Percentiles rank a stretch among this genome's conserved stretches.
phyloP scores from a whole-genome alignment of 2,888 invertebrate genomes.

The Liopterus haemorrhoidalis region DNA sequence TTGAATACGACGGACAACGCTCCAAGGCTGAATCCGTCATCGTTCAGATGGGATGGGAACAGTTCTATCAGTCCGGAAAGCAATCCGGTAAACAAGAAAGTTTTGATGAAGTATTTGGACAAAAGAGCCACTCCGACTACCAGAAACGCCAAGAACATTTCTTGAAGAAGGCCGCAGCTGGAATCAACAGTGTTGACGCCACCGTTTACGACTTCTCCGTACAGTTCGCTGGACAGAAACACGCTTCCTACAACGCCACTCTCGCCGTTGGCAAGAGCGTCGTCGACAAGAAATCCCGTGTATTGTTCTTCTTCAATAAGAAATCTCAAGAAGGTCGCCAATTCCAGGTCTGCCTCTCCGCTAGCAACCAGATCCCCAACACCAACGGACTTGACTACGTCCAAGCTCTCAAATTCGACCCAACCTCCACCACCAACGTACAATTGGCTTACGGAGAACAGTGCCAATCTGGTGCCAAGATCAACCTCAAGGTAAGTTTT shows the following conservation, averaged over 20 bases:
- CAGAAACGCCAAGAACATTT: conserved; percentile 50
- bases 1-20: conserved; percentile 48
- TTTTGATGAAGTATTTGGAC: conserved; percentile 24
- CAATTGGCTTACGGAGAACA: conserved; percentile 51
- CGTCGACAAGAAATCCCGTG: conserved; percentile 52
- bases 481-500: conserved; percentile 7
- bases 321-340: conserved; percentile 38
- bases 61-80: conserved; percentile 34
- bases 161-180: conserved; percentile 50
- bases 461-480: conserved; percentile 38
- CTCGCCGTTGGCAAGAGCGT: conserved; percentile 52
- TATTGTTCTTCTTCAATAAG: conserved; percentile 47
- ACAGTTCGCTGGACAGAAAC: conserved; percentile 51
- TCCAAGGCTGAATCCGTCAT: conserved; percentile 46
- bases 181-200: conserved; percentile 51
- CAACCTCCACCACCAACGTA: conserved; percentile 48
- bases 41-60: conserved; percentile 43
- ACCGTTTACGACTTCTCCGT: conserved; percentile 51
- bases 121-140: conserved; percentile 22
- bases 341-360: conserved; percentile 49
- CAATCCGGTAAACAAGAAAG: conserved; percentile 31
- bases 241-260: conserved; percentile 50
- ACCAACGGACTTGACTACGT: conserved; percentile 51
- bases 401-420: conserved; percentile 51
- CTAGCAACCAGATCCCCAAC: conserved; percentile 47